Conservation (phyloP, 2,888 invertebrate species). For the Noctua fimbriata region DNA sequence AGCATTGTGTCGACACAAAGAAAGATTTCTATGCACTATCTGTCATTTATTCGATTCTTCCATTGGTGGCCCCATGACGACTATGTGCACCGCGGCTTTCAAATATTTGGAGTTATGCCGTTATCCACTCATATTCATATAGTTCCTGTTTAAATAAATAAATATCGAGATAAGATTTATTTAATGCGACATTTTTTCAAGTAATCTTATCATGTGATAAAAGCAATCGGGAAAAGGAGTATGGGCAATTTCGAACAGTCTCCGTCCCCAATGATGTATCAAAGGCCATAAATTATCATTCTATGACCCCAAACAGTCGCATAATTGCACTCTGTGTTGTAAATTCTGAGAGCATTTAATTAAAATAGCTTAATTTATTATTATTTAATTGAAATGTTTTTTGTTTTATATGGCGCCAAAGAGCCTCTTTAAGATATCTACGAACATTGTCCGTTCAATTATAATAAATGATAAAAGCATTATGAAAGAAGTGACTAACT, state of each 20-base stretch:
- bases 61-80: constrained; percentile 74
- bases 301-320: background rate
- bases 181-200: constrained; percentile 34
- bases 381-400: background rate
- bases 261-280: background rate
- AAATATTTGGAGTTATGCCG: constrained; percentile 26
- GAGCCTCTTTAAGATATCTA: background rate
- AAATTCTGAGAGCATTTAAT: background rate
- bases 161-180: constrained; percentile 42
- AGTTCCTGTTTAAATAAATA: no score
- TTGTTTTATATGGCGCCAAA: background rate
- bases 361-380: background rate
- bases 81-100: constrained; percentile 35
- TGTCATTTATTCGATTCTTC: no score
- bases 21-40: no score
- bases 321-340: background rate
- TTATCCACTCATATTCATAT: constrained; percentile 32
- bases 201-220: constrained; percentile 47
- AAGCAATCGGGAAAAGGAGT: constrained; percentile 11
- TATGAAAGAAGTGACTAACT: background rate
- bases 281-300: background rate
- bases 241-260: background rate
- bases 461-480: background rate
- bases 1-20: no score
- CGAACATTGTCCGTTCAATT: background rate